phyloP scores from a whole-genome alignment of 1,140 invertebrate species.

The Charaxes varanes region DNA sequence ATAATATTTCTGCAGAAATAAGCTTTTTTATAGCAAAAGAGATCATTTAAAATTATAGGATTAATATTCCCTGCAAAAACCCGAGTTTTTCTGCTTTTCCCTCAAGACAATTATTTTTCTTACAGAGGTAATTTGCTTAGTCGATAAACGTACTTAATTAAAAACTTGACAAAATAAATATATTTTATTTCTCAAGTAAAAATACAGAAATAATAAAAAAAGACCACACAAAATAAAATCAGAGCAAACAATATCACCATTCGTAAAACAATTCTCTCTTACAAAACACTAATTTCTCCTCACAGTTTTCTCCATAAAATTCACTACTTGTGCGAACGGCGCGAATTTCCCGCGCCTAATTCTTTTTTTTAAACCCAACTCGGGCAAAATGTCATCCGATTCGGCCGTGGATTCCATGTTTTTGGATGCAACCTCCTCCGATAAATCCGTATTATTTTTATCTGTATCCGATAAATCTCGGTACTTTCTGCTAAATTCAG shows the following conservation, averaged over 20 bases:
- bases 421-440: slow-evolving; percentile 45
- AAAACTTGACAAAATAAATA: no score
- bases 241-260: slow-evolving; percentile 25
- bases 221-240: not conserved
- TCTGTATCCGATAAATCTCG: slow-evolving; percentile 45
- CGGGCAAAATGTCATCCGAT: slow-evolving; percentile 42
- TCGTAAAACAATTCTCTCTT: slow-evolving; percentile 17
- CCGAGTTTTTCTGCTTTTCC: no score
- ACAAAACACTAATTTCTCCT: slow-evolving; percentile 46
- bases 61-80: no score
- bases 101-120: no score
- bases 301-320: slow-evolving; percentile 57
- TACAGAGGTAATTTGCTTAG: no score
- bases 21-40: no score
- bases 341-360: slow-evolving; percentile 44
- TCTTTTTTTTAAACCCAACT: slow-evolving; percentile 42
- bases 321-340: slow-evolving; percentile 56
- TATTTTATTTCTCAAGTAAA: not conserved
- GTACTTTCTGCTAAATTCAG: slow-evolving; percentile 45
- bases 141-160: no score
- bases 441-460: slow-evolving; percentile 48
- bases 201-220: slow-evolving; percentile 16
- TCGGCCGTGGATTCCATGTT: slow-evolving; percentile 51
- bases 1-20: no score
- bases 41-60: no score